phyloP scores from a whole-genome alignment of 2,888 invertebrate genomes.

The Nysson spinosus region DNA sequence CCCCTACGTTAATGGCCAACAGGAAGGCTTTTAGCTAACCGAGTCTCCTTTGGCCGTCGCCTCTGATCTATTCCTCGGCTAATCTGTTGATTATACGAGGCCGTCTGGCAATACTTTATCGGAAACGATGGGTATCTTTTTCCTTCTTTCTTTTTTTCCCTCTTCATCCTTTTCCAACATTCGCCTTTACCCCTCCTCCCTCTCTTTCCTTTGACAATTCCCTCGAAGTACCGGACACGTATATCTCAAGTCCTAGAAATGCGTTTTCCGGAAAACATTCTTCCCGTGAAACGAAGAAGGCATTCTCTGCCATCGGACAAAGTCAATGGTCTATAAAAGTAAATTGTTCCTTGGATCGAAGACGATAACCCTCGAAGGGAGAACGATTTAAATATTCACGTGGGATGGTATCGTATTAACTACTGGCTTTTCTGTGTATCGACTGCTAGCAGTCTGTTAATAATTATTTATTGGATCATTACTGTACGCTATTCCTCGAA shows the following conservation, averaged over 20 bases:
- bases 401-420: background rate
- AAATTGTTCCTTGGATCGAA: constrained; percentile 52
- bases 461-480: too few species aligned
- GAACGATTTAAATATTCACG: background rate
- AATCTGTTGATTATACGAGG: constrained; percentile 77
- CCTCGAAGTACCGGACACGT: constrained; percentile 29
- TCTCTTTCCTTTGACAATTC: constrained; percentile 21
- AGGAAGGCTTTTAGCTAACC: constrained; percentile 77
- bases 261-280: constrained; percentile 56
- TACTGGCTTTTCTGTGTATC: too few species aligned
- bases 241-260: constrained; percentile 46
- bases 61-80: constrained; percentile 76
- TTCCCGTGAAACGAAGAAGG: constrained; percentile 36
- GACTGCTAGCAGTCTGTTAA: too few species aligned
- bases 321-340: constrained; percentile 65
- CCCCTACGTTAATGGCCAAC: constrained; percentile 75
- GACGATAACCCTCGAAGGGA: background rate
- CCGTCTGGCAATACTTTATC: constrained; percentile 75
- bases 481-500: too few species aligned
- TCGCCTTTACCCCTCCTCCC: constrained; percentile 11
- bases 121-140: constrained; percentile 64
- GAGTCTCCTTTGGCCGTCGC: constrained; percentile 67
- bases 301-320: constrained; percentile 36
- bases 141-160: constrained; percentile 16
- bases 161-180: too few species aligned